Base-by-base conservation (phyloP, 2,113 vertebrate species). In the Hippopotamus amphibius region DNA sequence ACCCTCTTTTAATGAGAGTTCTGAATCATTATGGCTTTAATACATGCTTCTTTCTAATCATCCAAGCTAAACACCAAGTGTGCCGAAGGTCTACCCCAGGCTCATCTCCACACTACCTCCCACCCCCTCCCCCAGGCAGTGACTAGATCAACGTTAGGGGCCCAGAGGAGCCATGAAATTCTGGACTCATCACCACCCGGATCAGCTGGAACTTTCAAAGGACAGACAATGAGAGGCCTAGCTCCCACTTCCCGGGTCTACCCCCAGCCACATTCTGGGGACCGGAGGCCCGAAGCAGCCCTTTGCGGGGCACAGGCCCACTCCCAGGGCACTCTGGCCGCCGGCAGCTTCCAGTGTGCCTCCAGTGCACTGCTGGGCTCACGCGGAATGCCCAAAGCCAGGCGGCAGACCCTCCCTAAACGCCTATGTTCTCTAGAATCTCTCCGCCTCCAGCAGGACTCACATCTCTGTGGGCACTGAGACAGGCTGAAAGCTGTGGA, bases 151-250 rank as follows among this genome's bases (percentile, higher is more conserved):
- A 17, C 0, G 14, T 17, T 3, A 30, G 3, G 76, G 46, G 14
- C 1, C 3, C 3, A 14, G 11, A 63, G 30, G 8, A 13, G 0
- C 21, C 65, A 48, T 0, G 0, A 2, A 43, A 15, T 61, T 71
- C 88, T 66, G 55, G 3, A 5, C 5, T 76, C 41, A 13, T 37
- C 41, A 59, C 46, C 10, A 61, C n/a, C 43, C 50, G 7, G 0
- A 0, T 19, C 17, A 14, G 33, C 43, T 26, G 9, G n/a, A 77
- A 46, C 15, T 28, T 79, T 24, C 84, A 55, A 41, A 63, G 55
- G 21, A 61, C 16, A 46, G 21, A 53, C 16, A 46, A 14, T 1
- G 9, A 46, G 43, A 61, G 41, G 9, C 6, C 6, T 30, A 5
- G 28, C 22, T 10, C 21, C 26, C 33, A 11, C 14, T 63, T 65